Percentiles rank a stretch among this genome's conserved stretches.
These are phyloP conservation scores for Spongilla lacustris DNA, from an alignment of 37 sponge, comb jelly and placozoan species.

Conservation along the genomic window DNA sequence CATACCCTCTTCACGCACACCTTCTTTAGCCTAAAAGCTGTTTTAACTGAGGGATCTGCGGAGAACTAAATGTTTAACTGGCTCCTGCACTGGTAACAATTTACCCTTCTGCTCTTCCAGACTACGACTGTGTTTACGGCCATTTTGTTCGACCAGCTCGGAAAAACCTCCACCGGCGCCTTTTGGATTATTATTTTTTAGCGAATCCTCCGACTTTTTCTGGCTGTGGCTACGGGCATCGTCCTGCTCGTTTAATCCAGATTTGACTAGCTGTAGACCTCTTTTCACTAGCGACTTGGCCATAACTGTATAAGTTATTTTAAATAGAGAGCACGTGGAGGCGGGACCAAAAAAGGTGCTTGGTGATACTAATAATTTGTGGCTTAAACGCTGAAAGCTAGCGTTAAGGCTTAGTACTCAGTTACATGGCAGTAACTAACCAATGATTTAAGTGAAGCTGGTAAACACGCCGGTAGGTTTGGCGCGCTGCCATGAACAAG, in stretches of 20 bases:
- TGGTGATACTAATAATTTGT: no score
- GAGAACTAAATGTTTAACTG: background rate
- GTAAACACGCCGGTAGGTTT: background rate
- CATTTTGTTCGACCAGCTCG: background rate
- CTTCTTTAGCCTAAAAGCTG: background rate
- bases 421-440: background rate
- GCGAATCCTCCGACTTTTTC: background rate
- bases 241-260: background rate
- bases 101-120: background rate
- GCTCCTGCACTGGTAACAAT: background rate
- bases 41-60: background rate
- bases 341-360: background rate
- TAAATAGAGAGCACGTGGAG: background rate
- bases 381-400: no score
- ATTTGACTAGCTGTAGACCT: background rate
- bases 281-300: background rate
- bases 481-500: constrained; percentile 21
- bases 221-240: background rate
- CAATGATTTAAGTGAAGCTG: background rate
- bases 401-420: background rate
- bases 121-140: background rate
- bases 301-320: background rate
- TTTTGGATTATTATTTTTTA: background rate
- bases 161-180: background rate
- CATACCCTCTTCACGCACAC: background rate